Percentiles rank a stretch among this genome's conserved stretches.
Conservation (phyloP, 2,113 vertebrate genomes). For the Coturnix japonica region DNA sequence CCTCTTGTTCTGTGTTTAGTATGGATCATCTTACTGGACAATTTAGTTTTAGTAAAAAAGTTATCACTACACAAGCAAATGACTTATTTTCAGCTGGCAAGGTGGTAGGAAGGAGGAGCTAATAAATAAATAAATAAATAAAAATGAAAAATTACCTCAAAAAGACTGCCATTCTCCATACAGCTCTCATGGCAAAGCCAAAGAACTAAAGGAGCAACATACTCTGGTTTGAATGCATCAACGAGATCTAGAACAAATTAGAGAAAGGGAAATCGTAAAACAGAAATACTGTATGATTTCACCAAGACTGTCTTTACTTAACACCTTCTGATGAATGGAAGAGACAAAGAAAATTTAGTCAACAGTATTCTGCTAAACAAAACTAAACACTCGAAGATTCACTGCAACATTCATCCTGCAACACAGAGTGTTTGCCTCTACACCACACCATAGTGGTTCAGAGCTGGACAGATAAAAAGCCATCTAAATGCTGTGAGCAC, state of each 20-base stretch:
- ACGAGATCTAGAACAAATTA: constrained; percentile 81
- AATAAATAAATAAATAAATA: background rate
- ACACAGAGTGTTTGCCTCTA: background rate
- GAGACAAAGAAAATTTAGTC: background rate
- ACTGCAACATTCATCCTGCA: background rate
- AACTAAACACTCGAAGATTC: background rate
- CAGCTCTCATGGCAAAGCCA: constrained; percentile 96
- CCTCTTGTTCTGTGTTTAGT: background rate
- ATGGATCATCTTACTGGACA: background rate
- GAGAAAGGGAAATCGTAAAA: background rate
- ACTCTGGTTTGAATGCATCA: constrained; percentile 90
- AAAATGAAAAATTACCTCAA: constrained; percentile 85
- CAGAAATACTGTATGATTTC: background rate
- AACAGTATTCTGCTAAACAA: background rate
- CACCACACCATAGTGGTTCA: accelerated
- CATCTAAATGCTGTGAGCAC: background rate
- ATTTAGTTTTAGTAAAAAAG: background rate
- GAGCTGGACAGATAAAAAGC: background rate
- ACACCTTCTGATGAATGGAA: background rate
- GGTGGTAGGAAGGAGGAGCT: background rate
- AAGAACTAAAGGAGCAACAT: constrained; percentile 91
- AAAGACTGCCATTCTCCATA: constrained; percentile 91
- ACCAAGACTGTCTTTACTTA: background rate
- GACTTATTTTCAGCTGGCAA: accelerated
- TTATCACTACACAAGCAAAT: background rate